Percentiles rank a stretch among this genome's conserved stretches.
Conservation (phyloP, 1,140 invertebrate species). For the Diprion similis region DNA sequence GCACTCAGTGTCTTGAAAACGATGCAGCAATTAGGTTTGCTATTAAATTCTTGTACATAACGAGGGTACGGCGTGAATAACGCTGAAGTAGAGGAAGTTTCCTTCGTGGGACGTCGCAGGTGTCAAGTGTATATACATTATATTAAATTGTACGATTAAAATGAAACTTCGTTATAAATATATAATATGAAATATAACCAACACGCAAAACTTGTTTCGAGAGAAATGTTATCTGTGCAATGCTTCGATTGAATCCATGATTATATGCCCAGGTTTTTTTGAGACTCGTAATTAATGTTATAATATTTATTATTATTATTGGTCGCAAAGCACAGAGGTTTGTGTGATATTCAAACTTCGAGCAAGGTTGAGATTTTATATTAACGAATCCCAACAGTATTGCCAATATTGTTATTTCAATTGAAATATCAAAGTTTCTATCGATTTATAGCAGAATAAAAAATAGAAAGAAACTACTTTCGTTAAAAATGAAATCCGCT, state of each 20-base stretch:
- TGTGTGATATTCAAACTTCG: not conserved
- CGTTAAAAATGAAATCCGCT: constrained; percentile 12
- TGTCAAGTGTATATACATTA: constrained; percentile 30
- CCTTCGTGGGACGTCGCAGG: constrained; percentile 13
- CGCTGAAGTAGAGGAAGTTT: too few relatives aligned
- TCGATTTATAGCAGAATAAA: not conserved
- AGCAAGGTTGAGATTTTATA: not conserved
- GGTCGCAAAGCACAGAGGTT: not conserved
- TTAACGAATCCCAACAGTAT: not conserved
- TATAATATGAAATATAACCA: constrained; percentile 12
- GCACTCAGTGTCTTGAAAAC: too few relatives aligned
- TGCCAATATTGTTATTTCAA: constrained; percentile 6
- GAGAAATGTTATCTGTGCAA: not conserved
- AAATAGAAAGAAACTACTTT: constrained; percentile 11
- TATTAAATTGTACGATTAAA: constrained; percentile 44
- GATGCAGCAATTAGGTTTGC: too few relatives aligned
- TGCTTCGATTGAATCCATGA: not conserved
- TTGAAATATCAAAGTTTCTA: not conserved
- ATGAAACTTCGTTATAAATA: constrained; percentile 37
- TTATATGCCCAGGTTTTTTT: not conserved
- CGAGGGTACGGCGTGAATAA: not conserved
- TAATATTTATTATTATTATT: not conserved
- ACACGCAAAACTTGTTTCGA: constrained; percentile 1
- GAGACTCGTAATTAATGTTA: not conserved
- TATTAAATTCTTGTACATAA: not conserved